Evolutionary conservation across 2,888 invertebrate genomes (phyloP).

Genomic region (Cloeon dipterum): DNA sequence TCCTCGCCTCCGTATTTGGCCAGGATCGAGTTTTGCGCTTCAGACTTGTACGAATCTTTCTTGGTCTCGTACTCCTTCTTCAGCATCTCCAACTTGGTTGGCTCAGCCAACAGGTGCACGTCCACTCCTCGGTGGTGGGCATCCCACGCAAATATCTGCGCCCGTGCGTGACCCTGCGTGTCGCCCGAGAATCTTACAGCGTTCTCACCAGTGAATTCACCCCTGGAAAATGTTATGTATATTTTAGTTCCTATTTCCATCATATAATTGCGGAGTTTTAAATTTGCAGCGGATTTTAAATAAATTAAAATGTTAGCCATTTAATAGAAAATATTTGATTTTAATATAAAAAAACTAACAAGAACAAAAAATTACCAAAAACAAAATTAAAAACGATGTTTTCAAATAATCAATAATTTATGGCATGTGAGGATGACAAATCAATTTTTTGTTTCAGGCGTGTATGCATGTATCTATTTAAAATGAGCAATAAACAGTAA

Average conservation of each 20-base stretch:
- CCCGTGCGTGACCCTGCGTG: constrained; percentile 68
- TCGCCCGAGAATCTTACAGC: constrained; percentile 88
- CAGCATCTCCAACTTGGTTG: constrained; percentile 83
- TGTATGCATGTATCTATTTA: background rate
- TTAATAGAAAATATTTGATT: no score
- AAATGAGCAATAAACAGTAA: no score
- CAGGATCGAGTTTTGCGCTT: constrained; percentile 25
- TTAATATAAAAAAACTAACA: no score
- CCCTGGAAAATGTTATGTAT: constrained; percentile 17
- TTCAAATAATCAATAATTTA: no score
- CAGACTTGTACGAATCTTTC: constrained; percentile 70
- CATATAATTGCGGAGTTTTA: background rate
- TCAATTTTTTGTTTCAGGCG: no score
- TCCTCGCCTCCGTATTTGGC: constrained; percentile 82
- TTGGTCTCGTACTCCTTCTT: constrained; percentile 76
- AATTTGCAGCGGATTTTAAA: no score
- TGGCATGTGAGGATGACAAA: background rate
- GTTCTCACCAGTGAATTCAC: constrained; percentile 86
- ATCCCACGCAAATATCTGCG: constrained; percentile 95
- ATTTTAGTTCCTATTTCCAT: background rate
- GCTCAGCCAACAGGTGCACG: constrained; percentile 89
- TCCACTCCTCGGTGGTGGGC: constrained; percentile 82
- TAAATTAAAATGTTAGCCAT: no score
- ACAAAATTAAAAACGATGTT: no score
- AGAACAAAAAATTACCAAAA: no score